Evolutionary conservation across 2,888 invertebrate genomes (phyloP), one percentile per base, ranked within the genome.

Genomic region (Eupithecia subumbrata): DNA sequence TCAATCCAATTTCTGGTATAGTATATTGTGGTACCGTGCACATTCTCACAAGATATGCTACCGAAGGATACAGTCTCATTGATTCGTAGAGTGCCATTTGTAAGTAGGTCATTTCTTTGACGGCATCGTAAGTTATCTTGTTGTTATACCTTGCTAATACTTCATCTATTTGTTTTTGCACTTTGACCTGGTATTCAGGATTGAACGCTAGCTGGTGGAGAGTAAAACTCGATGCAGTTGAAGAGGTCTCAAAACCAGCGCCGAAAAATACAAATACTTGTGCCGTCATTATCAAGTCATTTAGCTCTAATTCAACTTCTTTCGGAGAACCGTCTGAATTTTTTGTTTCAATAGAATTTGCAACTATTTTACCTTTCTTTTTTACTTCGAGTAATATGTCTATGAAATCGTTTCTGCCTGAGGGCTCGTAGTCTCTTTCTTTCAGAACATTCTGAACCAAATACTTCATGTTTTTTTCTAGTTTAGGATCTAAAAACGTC

Each of bases 231-330:
- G 95, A 91, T 7, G 94, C 90, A 1, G 93, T 92, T 0, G 95
- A 95, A 0, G 95, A 95, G 4, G 95, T 95, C 83, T 95, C 95
- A 80, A 94, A 95, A 11, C 95, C 95, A 74, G 95, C 95, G 25
- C 91, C 94, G 68, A 95, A 94, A 80, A 94, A 94, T 8, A 93
- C 90, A 81, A 95, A 94, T 0, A 91, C 90, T 87, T 94, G 94
- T 5, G 94, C 92, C 16, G 89, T 89, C 85, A 94, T 85, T 71
- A 93, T 78, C 68, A 87, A 74, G 69, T 92, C 91, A 75, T 86
- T 89, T 74, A 93, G 78, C 84, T 92, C 91, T 70, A 92, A 74
- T 73, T 90, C 88, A 0, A 92, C 84, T 12, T 85, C 84, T 84
- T 89, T 89, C 3, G 92, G 86, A 25, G 88, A 80, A 2, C 93